phyloP scores from a whole-genome alignment of 1,140 invertebrate genomes.

The Danaus plexippus region DNA sequence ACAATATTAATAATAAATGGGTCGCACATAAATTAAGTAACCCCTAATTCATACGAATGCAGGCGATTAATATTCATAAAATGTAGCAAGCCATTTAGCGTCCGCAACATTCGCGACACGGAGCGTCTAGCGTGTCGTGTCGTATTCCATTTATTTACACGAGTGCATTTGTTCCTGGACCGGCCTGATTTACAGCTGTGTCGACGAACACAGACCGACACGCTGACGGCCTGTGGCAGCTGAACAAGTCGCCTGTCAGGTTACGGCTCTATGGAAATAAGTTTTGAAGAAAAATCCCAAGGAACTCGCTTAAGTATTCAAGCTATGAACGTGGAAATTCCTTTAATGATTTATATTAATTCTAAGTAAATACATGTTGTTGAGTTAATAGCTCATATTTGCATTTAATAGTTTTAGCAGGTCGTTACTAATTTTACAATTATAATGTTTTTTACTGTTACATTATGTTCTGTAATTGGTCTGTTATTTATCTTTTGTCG shows the following conservation, averaged over 20 bases:
- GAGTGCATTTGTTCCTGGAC: conserved; percentile 10
- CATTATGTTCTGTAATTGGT: no score
- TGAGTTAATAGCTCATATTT: no score
- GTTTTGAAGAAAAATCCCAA: not conserved
- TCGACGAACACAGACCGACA: no score
- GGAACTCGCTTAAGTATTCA: no score
- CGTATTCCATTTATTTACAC: conserved; percentile 20
- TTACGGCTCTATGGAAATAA: conserved; percentile 1
- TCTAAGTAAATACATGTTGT: not conserved
- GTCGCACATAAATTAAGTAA: not conserved
- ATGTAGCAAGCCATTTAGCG: conserved; percentile 5
- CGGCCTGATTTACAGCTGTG: no score
- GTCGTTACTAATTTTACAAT: no score
- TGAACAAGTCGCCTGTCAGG: conserved; percentile 8
- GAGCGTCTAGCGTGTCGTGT: conserved; percentile 16
- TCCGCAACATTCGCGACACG: conserved; percentile 13
- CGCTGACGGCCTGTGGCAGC: conserved; percentile 6
- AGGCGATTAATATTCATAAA: conserved; percentile 23
- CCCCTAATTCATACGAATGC: conserved; percentile 13
- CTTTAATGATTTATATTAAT: conserved; percentile 1
- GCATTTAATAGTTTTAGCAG: no score
- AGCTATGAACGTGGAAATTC: conserved; percentile 1
- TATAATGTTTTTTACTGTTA: no score
- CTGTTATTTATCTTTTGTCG: no score
- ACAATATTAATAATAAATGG: conserved; percentile 5